Evolutionary conservation across 2,113 vertebrate species (phyloP), one percentile per base, ranked within the genome.

Genomic region (Seriola aureovittata): DNA sequence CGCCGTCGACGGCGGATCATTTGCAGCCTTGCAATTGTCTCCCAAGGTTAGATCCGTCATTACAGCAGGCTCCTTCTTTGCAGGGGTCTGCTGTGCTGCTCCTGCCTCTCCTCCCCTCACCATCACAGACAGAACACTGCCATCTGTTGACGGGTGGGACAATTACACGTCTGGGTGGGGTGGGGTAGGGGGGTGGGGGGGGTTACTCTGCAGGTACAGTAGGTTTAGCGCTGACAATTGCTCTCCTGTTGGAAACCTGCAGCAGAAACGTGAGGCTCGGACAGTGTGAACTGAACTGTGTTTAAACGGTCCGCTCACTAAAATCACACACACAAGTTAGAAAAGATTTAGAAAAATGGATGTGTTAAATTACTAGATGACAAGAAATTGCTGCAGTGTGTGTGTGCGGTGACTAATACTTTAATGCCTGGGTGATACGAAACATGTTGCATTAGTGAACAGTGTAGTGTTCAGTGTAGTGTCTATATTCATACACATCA

Each of bases 71-170:
- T 84, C 80, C 73, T 58, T 70, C 81, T 40, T 54, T 78, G 54
- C 75, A 62, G 71, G 68, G 80, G 71, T 78, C 80, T 67, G 65
- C 85, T 25, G 57, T 58, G 78, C 46, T 74, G 32, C 69, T 65
- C 60, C 81, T 86, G 85, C 79, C 54, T 70, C 71, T 59, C 74
- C 13, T 84, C 85, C 70, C 78, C 88, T 80, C 80, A 44, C 52
- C 48, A 93, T 95, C 91, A 58, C 87, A 94, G 91, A 93, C 90
- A 84, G 89, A 92, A 91, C 92, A 92, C 86, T 94, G 94, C 91
- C 94, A 94, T 93, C 94, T 94, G 76, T 93, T 94, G 94, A 89
- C 65, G 50, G 88, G 80, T 91, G 85, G 66, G 82, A 60, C 29
- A 82, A 94, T 78, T 91, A 29, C 94, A 92, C 10, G 4, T 38